Base-by-base conservation (phyloP, 2,113 vertebrate genomes). In the Sturnira hondurensis region DNA sequence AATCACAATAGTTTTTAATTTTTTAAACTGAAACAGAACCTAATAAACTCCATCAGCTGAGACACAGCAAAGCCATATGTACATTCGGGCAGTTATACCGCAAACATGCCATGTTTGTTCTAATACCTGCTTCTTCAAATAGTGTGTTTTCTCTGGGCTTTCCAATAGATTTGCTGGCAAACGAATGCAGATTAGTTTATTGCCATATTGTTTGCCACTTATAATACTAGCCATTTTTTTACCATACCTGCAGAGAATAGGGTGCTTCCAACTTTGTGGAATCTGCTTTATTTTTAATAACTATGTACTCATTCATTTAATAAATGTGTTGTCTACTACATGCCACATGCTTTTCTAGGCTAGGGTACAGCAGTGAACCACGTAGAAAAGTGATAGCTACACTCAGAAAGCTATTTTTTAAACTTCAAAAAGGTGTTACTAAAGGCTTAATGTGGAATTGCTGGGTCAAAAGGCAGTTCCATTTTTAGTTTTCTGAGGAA, bases 361-460 rank as follows among this genome's bases (percentile, higher is more conserved):
- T 45, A 93, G 31, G 20, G 19, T 19, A 45, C 7, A 78, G 5
- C 47, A 77, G 20, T 67, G 78, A 93, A 31, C 13, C 73, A 89
- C 81, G 56, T 26, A 84, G n/a, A 93, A 86, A 91, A 76, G 71
- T 38, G 9, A 83, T 73, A 5, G 7, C 26, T 96, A 22, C 2
- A 56, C 2, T 70, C 45, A 82, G 15, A 96, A 88, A 65, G 24
- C 24, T 94, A 28, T 63, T 45, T 45, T 76, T 97, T 54, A 77
- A 92, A 95, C 58, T 15, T 81, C 33, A 93, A 84, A 84, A 95
- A 54, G 31, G 68, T 78, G 5, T 67, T 86, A 86, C 58, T 91
- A 93, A 82, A 89, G 11, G 45, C 84, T 95, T 86, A 92, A 84
- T 19, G 7, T 58, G 15, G 54, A 56, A 56, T 56, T 56, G 54